Evolutionary conservation across 2,888 invertebrate species (phyloP).

Genomic region (Euclidia mi): DNA sequence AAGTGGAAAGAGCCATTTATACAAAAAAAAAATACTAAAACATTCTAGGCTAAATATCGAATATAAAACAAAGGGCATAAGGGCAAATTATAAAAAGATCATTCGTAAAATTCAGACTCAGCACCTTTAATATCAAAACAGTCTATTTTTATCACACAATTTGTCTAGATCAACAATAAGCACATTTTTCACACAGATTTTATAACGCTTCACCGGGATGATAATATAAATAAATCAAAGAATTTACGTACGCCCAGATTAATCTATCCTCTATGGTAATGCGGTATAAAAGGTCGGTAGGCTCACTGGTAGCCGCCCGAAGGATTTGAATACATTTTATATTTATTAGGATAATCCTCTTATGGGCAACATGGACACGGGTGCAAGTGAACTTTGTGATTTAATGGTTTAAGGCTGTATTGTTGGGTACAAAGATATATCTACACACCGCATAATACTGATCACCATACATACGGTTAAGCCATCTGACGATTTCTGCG

Average conservation of each 20-base stretch:
- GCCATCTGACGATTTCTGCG: too few species aligned
- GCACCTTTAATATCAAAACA: not conserved
- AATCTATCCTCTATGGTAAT: conserved; percentile 53
- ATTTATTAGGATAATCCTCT: conserved; percentile 86
- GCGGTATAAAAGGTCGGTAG: conserved; percentile 58
- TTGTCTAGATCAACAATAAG: conserved; percentile 23
- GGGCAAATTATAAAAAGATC: too few species aligned
- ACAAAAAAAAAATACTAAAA: too few species aligned
- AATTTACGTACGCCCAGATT: conserved; percentile 55
- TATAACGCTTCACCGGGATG: conserved; percentile 16
- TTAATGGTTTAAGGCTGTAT: conserved; percentile 57
- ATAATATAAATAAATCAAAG: conserved; percentile 52
- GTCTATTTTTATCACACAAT: conserved; percentile 14
- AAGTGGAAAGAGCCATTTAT: too few species aligned
- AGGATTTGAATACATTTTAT: conserved; percentile 75
- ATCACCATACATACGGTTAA: too few species aligned
- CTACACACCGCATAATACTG: too few species aligned
- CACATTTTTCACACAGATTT: conserved; percentile 23
- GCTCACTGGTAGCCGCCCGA: conserved; percentile 54
- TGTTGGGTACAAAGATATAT: conserved; percentile 6
- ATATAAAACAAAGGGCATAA: too few species aligned
- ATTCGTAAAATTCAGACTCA: not conserved
- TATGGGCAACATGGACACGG: conserved; percentile 64
- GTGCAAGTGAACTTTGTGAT: conserved; percentile 58
- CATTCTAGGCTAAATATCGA: too few species aligned